Base-by-base conservation (phyloP, 2,113 vertebrate species). In the Campylomormyrus tamandua region DNA sequence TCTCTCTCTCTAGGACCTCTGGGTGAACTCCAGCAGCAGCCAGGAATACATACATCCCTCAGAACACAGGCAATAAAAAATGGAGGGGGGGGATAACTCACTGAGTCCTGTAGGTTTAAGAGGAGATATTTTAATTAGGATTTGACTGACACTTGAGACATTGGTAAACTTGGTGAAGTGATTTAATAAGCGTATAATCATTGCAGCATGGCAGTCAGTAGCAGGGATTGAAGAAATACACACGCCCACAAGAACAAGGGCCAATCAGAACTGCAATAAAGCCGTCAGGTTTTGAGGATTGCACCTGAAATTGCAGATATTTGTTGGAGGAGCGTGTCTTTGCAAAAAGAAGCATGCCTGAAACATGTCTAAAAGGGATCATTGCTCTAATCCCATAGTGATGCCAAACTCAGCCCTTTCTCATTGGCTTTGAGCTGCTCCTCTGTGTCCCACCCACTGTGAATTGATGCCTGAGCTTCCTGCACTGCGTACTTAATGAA, bases 1-100 rank as follows among this genome's bases (percentile, higher is more conserved):
- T 90, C 89, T 89, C 89, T 90, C 45, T 66, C 58, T 56, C 87
- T 46, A 90, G 92, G 92, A 93, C 92, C 92, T 90, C 91, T 87
- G 84, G 13, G 85, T 94, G 92, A 91, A 91, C 91, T 83, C 45
- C 48, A 70, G n/a, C 89, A 85, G 91, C 87, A 90, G 24, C 45
- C 39, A 66, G 80, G 77, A 46, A 90, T 15, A 66, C 90, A 89
- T 85, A 80, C 46, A 58, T 50, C 13, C 66, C 27, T 50, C 58
- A 39, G 83, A 46, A 84, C 9, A 21, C 39, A 48, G 8, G 42
- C 45, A 48, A 48, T 83, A 48, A 83, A 84, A 84, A 84, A 48
- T 84, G 19, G 35, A 6, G 83, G 80, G 13, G 31, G 31, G 53
- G 19, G 19, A 7, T 10, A 3, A 17, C 31, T 83, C 77, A 83